Base-by-base conservation (phyloP, 2,797 vertebrate genomes). In the Pogoniulus pusillus region DNA sequence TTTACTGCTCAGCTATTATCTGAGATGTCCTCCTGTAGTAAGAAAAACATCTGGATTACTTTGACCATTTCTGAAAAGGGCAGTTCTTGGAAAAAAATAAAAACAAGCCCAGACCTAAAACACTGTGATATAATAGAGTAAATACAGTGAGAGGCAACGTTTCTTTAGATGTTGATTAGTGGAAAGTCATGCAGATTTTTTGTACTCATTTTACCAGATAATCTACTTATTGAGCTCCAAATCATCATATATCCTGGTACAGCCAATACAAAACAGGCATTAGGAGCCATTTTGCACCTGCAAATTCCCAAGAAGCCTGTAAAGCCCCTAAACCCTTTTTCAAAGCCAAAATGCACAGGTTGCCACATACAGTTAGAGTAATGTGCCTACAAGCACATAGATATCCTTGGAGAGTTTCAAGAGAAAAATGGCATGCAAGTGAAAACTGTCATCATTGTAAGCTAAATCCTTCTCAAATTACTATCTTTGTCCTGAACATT, bases 381-480 rank as follows among this genome's bases (percentile, higher is more conserved):
- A 53, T 54, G 43, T 72, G 77, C 26, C 63, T 78, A 75, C 66
- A 81, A 78, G 54, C 27, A 24, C 6, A 30, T 59, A 81, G 49
- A 73, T 62, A 85, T 85, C n/a, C 29, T 64, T 60, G 49, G 60
- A 49, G n/a, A 87, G 39, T 72, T 91, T 79, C 78, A 72, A 71
- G 66, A 57, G 80, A 93, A 92, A 90, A 93, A 55, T 27, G 47
- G 14, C 26, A 88, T 58, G 10, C 22, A 90, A 81, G 51, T 72
- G 54, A 93, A 94, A 85, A 84, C 59, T 76, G 59, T 75, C 77
- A 68, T 35, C 64, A 45, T 12, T 70, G 68, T 20, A 91, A 86
- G 41, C 92, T 95, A 96, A 96, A 95, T 80, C 78, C 82, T 93
- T 84, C 75, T 53, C 85, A 95, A 96, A 94, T 92, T 91, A 92